Evolutionary conservation across 1,140 invertebrate species (phyloP).

Genomic region (Ruditapes philippinarum): DNA sequence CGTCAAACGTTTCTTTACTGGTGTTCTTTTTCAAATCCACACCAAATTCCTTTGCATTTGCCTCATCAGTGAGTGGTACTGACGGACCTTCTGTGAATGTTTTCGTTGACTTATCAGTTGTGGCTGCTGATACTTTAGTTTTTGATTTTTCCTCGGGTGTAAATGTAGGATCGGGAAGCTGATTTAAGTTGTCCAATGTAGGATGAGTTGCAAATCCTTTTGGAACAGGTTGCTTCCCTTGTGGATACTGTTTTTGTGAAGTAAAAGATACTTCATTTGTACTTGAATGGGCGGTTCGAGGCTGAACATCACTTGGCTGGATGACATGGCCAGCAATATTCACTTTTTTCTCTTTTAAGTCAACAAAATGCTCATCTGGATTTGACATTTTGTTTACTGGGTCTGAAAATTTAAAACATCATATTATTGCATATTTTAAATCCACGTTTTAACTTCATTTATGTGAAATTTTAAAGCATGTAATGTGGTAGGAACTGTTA

Average conservation of each 20-base stretch:
- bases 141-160: not conserved
- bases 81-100: not conserved
- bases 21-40: not conserved
- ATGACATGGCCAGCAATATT: too few relatives aligned
- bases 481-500: too few relatives aligned
- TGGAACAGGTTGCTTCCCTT: too few relatives aligned
- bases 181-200: too few relatives aligned
- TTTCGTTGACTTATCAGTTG: not conserved
- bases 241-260: too few relatives aligned
- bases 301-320: too few relatives aligned
- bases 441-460: too few relatives aligned
- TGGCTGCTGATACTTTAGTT: not conserved
- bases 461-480: too few relatives aligned
- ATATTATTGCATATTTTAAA: too few relatives aligned
- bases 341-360: not conserved
- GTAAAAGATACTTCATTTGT: too few relatives aligned
- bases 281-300: too few relatives aligned
- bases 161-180: slow-evolving; percentile 5
- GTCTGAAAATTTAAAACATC: not conserved
- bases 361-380: not conserved
- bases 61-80: not conserved
- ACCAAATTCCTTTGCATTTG: not conserved
- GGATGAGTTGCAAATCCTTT: too few relatives aligned
- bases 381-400: not conserved
- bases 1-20: not conserved